Percentiles rank a stretch among this genome's conserved stretches.
These are phyloP conservation scores for Pseudocheirus occidentalis DNA, from an alignment of 2,797 vertebrate species.

Conservation along the genomic window DNA sequence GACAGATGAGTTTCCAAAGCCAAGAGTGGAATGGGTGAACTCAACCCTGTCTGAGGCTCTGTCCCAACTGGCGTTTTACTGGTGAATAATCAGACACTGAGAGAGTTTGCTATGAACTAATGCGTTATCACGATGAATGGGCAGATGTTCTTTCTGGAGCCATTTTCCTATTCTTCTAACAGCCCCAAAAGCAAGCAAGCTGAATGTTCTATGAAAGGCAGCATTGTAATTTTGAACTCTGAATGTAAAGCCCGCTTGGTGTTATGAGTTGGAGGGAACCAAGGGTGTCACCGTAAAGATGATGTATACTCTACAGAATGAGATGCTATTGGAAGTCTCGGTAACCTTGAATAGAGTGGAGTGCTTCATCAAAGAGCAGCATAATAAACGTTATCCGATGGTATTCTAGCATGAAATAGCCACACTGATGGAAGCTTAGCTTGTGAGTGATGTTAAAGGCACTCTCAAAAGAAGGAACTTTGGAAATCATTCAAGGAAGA, in stretches of 20 bases:
- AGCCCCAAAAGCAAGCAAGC: background rate
- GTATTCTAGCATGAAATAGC: constrained; percentile 77
- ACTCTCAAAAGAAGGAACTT: constrained; percentile 50
- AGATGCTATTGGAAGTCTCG: background rate
- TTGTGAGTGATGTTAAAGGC: constrained; percentile 67
- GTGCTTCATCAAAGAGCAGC: constrained; percentile 55
- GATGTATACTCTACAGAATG: background rate
- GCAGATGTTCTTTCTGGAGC: background rate
- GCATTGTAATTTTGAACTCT: background rate
- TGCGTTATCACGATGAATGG: background rate
- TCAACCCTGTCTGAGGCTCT: background rate
- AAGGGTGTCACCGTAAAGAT: background rate
- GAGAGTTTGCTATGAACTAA: background rate
- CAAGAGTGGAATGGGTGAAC: background rate
- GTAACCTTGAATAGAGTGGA: background rate
- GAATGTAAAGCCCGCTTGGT: fast-evolving
- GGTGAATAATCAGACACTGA: background rate
- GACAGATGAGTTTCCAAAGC: background rate
- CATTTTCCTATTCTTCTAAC: background rate
- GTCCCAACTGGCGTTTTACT: background rate
- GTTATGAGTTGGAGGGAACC: background rate
- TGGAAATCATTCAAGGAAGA: constrained; percentile 76
- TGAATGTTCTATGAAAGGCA: background rate
- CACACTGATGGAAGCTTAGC: constrained; percentile 47
- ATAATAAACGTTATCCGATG: background rate